Base-by-base conservation (phyloP, 2,888 invertebrate species). In the Dysmachus trigonus region DNA sequence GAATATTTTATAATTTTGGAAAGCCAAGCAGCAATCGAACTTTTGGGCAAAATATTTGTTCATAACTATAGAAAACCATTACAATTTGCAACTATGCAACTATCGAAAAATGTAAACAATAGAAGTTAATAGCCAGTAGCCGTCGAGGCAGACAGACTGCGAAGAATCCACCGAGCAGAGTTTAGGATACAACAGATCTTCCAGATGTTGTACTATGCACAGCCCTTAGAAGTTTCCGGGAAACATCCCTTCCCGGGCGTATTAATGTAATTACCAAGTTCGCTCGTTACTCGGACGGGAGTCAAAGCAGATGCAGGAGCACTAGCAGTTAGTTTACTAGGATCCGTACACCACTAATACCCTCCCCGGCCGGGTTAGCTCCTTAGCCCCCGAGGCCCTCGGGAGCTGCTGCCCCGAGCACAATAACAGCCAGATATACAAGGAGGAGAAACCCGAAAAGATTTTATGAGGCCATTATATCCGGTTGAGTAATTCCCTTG, bases 401-500 rank as follows among this genome's bases (percentile, higher is more conserved):
- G 62, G 71, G 62, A 10, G 8, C 62, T 27, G 10, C 71, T 27
- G 62, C 71, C n/a, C 18, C 18, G n/a, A 82, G 35, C 35, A 71
- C 27, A 72, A 38, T 72, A 84, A 73, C 47, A 41, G 31, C 15
- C n/a, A n/a, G n/a, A 62, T 22, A 62, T 47, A 41, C 72, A 85
- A 74, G 33, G 74, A 76, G 33, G 51, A 85, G 74, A 47, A 33
- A 73, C 53, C 85, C 62, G 47, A 86, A 86, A 87, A 87, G 87
- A 87, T 87, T 87, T 87, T 86, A 87, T 86, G 86, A 85, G 77
- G 85, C 86, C 79, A 87, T 86, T 87, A 87, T 86, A 87, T 87
- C 85, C 84, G 87, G 41, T 79, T 87, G 86, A 87, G 86, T 87
- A 87, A 86, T 87, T 87, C 86, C 76, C 85, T 86, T 87, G 85